Conservation (phyloP, 2,797 vertebrate genomes). For the Arvicola amphibius region DNA sequence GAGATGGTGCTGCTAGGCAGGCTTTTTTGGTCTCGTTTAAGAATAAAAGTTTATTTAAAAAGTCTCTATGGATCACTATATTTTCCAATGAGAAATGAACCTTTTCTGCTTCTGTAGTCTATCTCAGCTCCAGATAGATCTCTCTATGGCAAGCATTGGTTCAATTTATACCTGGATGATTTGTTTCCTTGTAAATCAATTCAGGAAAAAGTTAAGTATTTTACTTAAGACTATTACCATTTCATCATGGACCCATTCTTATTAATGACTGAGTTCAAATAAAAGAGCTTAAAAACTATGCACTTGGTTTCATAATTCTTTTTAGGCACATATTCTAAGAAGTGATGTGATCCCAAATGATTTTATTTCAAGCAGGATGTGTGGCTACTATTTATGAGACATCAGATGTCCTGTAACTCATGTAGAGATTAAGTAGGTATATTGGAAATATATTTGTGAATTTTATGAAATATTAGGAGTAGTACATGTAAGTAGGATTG, state of each 20-base stretch:
- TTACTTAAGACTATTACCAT: background rate
- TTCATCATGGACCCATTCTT: constrained; percentile 1
- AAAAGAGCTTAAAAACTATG: background rate
- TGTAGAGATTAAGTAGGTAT: background rate
- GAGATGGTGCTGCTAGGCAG: background rate
- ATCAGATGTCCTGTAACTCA: background rate
- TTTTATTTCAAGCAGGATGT: constrained; percentile 16
- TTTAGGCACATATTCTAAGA: background rate
- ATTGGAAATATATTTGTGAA: background rate
- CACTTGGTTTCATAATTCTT: background rate
- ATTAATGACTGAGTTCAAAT: background rate
- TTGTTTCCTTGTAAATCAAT: background rate
- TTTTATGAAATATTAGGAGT: constrained; percentile 35
- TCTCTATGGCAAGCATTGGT: background rate
- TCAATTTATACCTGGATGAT: background rate
- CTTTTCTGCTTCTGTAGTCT: background rate
- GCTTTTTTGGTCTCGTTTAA: background rate
- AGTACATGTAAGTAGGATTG: background rate
- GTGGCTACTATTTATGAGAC: background rate
- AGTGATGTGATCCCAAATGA: background rate
- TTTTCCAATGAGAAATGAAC: background rate
- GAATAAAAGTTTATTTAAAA: background rate
- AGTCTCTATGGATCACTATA: background rate
- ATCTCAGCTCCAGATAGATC: background rate
- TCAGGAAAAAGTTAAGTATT: background rate